Evolutionary conservation across 2,888 invertebrate genomes (phyloP).

Genomic region (Catotricha subobsoleta): DNA sequence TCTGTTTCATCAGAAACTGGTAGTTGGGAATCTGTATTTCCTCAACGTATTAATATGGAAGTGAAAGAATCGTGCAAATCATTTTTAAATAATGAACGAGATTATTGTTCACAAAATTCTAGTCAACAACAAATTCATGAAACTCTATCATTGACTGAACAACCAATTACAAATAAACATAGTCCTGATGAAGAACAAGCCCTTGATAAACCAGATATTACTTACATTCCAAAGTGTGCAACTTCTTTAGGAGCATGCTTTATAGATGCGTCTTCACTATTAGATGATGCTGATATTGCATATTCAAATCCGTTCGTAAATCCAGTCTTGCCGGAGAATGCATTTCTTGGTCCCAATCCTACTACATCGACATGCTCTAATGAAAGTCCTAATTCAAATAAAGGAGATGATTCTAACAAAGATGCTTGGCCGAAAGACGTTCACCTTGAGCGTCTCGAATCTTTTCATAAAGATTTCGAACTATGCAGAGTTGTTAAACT

Average conservation of each 20-base stretch:
- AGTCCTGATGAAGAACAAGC: too few species aligned
- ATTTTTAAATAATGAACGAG: constrained; percentile 29
- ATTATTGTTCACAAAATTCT: constrained; percentile 9
- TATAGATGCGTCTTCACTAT: constrained; percentile 58
- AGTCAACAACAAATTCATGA: background rate
- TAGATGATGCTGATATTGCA: constrained; percentile 43
- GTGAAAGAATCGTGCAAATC: constrained; percentile 31
- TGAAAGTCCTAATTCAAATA: background rate
- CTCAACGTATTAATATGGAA: constrained; percentile 17
- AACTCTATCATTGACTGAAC: background rate
- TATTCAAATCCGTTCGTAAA: background rate
- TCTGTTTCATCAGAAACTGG: constrained; percentile 45
- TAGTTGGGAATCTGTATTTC: constrained; percentile 45
- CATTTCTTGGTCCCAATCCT: background rate
- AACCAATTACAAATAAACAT: too few species aligned
- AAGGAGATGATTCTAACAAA: too few species aligned
- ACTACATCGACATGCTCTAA: background rate
- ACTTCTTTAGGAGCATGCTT: constrained; percentile 40
- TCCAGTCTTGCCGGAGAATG: background rate
- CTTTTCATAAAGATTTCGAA: too few species aligned
- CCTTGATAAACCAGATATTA: background rate
- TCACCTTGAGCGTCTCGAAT: too few species aligned
- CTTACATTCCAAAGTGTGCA: background rate
- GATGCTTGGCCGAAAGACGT: too few species aligned
- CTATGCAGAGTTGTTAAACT: too few species aligned